phyloP scores from a whole-genome alignment of 2,888 invertebrate genomes.

The Hedychridium roseum region DNA sequence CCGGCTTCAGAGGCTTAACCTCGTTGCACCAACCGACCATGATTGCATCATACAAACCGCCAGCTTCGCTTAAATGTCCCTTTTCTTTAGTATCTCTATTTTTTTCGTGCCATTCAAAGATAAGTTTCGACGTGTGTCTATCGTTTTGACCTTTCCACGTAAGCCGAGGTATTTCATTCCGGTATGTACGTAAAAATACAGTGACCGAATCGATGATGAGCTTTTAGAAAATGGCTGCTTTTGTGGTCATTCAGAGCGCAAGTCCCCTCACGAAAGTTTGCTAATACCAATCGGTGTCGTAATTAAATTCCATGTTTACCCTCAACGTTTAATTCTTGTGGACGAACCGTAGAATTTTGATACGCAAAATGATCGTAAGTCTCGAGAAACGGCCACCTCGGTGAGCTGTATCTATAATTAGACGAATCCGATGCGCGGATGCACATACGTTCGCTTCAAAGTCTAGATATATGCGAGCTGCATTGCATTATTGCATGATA shows the following conservation, averaged over 20 bases:
- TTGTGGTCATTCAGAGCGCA: neutral
- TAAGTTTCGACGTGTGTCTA: neutral
- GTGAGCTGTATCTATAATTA: slow-evolving; percentile 34
- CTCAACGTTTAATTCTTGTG: too few relatives aligned
- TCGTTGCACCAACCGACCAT: slow-evolving; percentile 6
- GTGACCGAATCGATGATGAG: too few relatives aligned
- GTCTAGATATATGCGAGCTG: neutral
- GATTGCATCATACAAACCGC: slow-evolving; percentile 4
- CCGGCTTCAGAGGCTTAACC: slow-evolving; percentile 12
- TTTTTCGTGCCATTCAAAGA: neutral
- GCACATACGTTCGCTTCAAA: slow-evolving; percentile 5
- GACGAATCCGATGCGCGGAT: slow-evolving; percentile 23
- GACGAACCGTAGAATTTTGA: too few relatives aligned
- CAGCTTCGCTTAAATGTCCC: neutral
- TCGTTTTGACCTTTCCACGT: neutral
- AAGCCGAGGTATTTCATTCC: slow-evolving; percentile 7
- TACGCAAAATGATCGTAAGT: too few relatives aligned
- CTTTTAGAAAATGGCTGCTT: slow-evolving; percentile 41
- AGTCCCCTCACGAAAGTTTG: neutral
- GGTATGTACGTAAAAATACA: too few relatives aligned
- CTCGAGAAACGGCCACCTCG: too few relatives aligned
- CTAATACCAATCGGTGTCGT: too few relatives aligned
- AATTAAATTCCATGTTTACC: too few relatives aligned
- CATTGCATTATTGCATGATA: too few relatives aligned
- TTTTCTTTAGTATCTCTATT: slow-evolving; percentile 6